Evolutionary conservation across 1,140 invertebrate species (phyloP), one percentile per base, ranked within the genome.

Genomic region (Drosophila subobscura): DNA sequence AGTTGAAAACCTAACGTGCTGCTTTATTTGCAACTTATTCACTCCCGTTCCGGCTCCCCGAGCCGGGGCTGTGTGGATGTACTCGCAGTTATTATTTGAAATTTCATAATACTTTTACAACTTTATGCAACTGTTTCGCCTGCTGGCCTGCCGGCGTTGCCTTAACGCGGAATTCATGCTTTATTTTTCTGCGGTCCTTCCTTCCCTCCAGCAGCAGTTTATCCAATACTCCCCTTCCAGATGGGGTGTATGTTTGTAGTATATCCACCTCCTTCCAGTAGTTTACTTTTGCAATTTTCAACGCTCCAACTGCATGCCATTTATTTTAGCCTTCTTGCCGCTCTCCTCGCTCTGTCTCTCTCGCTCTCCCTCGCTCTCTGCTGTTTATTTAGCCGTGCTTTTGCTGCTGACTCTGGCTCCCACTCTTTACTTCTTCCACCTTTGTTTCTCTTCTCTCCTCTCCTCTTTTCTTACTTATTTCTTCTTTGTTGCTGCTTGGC

Each of bases 51-150:
- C 23, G 23, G 20, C 22, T 27, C 1, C 20, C 27, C 33, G 14
- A 6, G 16, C 4, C 20, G 23, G 60, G 45, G 56, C 77, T 63
- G 70, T 70, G 81, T 73, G 73, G 77, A 76, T 83, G 75, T 80
- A 37, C 33, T 37, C 33, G 33, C 12, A 88, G 83, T 88, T 86
- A 88, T 86, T 83, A 86, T 88, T 86, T 86, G 59, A 83, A 86
- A 83, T 86, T 86, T 86, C 78, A 86, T 86, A 86, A 86, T 86
- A 88, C 83, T 86, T 86, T 86, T 88, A 88, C 75, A 86, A 86
- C 83, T 86, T 88, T 78, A 88, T 86, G 83, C 83, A 88, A 86
- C 75, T 88, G 83, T 65, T 86, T 59, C 33, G 81, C 63, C 64
- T 55, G 73, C 44, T 59, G 76, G 81, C 63, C 64, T 55, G 73